Evolutionary conservation across 2,888 invertebrate genomes (phyloP).

Genomic region (Lithophane semibrunnea): DNA sequence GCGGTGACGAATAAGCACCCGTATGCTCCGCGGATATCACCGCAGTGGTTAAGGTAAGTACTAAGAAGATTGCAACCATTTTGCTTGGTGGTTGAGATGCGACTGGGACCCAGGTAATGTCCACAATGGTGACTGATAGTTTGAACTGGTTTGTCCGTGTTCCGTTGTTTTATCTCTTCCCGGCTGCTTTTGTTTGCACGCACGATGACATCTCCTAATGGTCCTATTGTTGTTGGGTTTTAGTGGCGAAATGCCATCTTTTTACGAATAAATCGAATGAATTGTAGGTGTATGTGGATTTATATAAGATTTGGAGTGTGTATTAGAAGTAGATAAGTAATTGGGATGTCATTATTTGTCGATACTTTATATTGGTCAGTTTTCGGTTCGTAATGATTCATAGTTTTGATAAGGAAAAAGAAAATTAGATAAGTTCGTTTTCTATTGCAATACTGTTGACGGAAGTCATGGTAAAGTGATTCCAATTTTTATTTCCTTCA

Average conservation of each 20-base stretch:
- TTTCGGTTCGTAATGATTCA: not conserved
- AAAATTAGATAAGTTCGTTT: not conserved
- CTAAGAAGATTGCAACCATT: slow-evolving; percentile 79
- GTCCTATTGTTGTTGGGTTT: slow-evolving; percentile 84
- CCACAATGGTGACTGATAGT: slow-evolving; percentile 76
- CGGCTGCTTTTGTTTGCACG: slow-evolving; percentile 88
- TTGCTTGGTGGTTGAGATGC: slow-evolving; percentile 67
- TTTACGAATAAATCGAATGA: slow-evolving; percentile 61
- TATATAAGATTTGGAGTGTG: slow-evolving; percentile 48
- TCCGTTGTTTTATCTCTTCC: slow-evolving; percentile 88
- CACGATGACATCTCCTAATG: slow-evolving; percentile 89
- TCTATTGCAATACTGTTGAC: not conserved
- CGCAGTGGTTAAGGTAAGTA: slow-evolving; percentile 69
- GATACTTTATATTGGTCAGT: slow-evolving; percentile 15
- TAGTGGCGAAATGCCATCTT: slow-evolving; percentile 73
- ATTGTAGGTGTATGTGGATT: slow-evolving; percentile 38
- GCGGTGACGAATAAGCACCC: slow-evolving; percentile 89
- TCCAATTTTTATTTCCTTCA: not conserved
- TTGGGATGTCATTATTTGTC: not conserved
- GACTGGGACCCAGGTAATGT: slow-evolving; percentile 79
- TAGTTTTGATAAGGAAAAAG: not conserved
- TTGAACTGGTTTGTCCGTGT: slow-evolving; percentile 74
- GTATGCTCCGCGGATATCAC: slow-evolving; percentile 80
- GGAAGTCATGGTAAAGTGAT: not conserved
- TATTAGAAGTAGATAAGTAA: slow-evolving; percentile 13